These are phyloP conservation scores for Rutilus rutilus DNA, from an alignment of 2,113 vertebrate species.

Conservation along the genomic window DNA sequence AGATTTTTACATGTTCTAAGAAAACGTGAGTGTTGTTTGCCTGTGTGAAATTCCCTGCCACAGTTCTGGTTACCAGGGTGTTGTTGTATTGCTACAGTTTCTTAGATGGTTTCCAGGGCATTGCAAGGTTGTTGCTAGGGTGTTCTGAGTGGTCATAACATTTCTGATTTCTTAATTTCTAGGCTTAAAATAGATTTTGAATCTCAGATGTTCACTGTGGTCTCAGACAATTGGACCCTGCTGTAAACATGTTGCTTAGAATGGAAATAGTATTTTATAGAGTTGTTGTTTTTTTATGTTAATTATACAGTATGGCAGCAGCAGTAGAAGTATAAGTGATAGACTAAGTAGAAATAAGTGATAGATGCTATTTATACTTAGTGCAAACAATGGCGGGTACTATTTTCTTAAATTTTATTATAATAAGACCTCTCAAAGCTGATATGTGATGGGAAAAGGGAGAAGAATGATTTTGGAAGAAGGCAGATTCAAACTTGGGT, in stretches of 20 bases:
- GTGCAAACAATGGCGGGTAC: too few relatives aligned
- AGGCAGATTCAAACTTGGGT: too few relatives aligned
- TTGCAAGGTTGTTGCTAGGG: too few relatives aligned
- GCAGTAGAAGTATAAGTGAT: too few relatives aligned
- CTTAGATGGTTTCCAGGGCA: too few relatives aligned
- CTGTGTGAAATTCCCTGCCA: background rate
- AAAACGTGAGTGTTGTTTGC: background rate
- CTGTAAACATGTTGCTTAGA: background rate
- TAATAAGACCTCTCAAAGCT: too few relatives aligned
- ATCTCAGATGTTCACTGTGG: background rate
- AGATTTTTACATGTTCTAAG: background rate
- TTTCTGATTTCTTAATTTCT: background rate
- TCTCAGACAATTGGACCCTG: background rate
- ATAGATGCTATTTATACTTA: too few relatives aligned
- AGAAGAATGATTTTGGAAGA: too few relatives aligned
- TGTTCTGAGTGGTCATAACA: background rate
- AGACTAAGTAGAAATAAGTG: too few relatives aligned
- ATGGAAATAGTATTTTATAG: background rate
- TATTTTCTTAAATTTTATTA: too few relatives aligned
- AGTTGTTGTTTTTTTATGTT: background rate
- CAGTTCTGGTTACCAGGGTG: background rate
- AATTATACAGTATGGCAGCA: background rate
- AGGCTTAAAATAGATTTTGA: background rate
- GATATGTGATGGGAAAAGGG: too few relatives aligned
- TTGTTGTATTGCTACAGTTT: too few relatives aligned